phyloP scores from a whole-genome alignment of 2,797 vertebrate genomes.

The Darevskia nairensis region DNA sequence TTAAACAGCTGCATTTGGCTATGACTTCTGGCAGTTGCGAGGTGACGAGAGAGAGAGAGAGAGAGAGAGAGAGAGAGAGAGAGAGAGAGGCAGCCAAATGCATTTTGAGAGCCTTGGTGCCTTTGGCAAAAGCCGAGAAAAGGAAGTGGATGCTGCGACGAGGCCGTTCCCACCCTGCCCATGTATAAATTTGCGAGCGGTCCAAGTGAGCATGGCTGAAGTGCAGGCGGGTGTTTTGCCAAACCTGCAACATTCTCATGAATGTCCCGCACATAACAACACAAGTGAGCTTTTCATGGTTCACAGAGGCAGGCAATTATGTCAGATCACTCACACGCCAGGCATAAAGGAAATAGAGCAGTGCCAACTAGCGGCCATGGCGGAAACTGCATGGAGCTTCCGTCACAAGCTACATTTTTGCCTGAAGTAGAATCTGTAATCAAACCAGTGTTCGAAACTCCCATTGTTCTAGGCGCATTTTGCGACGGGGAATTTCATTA shows the following conservation, averaged over 20 bases:
- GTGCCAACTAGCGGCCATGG: constrained; percentile 63
- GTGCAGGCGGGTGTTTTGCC: background rate
- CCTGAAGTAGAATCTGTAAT: background rate
- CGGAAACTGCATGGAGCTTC: background rate
- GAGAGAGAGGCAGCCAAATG: background rate
- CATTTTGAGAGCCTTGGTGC: background rate
- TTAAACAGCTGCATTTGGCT: background rate
- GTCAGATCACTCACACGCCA: background rate
- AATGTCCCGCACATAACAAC: background rate
- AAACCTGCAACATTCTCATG: fast-evolving
- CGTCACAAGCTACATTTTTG: background rate
- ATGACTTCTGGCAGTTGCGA: background rate
- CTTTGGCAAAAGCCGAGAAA: background rate
- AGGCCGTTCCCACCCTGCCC: background rate
- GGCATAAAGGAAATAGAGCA: constrained; percentile 43
- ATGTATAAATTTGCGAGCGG: background rate
- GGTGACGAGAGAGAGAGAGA: constrained; percentile 1
- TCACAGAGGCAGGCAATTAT: constrained; percentile 10
- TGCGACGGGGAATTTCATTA: too few relatives aligned
- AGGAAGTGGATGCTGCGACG: background rate
- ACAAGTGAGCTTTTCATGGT: constrained; percentile 18
- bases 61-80: too few relatives aligned
- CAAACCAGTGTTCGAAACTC: too few relatives aligned
- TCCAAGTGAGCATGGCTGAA: background rate
- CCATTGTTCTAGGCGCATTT: too few relatives aligned